Evolutionary conservation across 2,888 invertebrate species (phyloP).

Genomic region (Clanis bilineata): DNA sequence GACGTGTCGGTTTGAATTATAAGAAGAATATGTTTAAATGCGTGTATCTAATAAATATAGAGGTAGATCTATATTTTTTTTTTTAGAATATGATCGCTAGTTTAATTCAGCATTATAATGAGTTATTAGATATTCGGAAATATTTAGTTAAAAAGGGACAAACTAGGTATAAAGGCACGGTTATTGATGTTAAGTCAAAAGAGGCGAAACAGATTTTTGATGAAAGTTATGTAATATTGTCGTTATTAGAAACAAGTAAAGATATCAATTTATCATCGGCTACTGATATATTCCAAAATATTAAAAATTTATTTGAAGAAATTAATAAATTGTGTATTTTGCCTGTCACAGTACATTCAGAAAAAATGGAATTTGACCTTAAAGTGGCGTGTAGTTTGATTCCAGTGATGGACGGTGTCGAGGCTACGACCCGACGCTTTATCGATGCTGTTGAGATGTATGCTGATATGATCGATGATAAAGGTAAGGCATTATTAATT

Average conservation of each 20-base stretch:
- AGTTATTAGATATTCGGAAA: background rate
- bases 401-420: conserved; percentile 14
- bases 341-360: background rate
- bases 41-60: too few relatives aligned
- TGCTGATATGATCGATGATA: conserved; percentile 14
- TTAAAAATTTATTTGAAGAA: background rate
- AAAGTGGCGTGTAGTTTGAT: conserved; percentile 19
- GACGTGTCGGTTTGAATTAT: too few relatives aligned
- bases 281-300: background rate
- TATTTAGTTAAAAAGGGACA: conserved; percentile 6
- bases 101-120: too few relatives aligned
- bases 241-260: background rate
- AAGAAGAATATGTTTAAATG: too few relatives aligned
- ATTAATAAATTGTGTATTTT: background rate
- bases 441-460: conserved; percentile 20
- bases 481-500: conserved; percentile 18
- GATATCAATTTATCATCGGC: background rate
- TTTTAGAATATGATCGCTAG: too few relatives aligned
- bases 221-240: background rate
- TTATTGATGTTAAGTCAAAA: background rate
- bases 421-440: conserved; percentile 14
- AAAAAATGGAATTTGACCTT: conserved; percentile 19
- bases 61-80: too few relatives aligned
- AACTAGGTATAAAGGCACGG: background rate
- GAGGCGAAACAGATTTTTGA: background rate